Evolutionary conservation across 23 tunicate genomes (phyloP), one percentile per base, ranked within the genome.

Genomic region (Oikopleura dioica): DNA sequence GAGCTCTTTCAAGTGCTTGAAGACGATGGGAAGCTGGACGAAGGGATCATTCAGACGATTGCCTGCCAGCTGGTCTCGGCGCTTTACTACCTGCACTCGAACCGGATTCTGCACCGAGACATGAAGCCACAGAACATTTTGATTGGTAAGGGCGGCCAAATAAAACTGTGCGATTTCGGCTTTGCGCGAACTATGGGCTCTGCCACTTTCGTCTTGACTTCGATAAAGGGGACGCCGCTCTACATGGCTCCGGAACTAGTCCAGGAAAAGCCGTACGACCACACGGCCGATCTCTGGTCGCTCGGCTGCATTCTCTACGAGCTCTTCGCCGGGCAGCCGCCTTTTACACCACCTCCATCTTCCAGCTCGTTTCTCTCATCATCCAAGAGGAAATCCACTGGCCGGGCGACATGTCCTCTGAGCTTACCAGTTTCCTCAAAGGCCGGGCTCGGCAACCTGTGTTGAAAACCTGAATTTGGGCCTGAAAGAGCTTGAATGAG

Each of bases 191-290:
- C 95, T 16, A 87, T 87, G 95, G 83, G 95, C 63, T 80, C 81
- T 59, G 83, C 83, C 82, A 87, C 95, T 0, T 50, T 87, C 1
- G 95, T 87, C 1, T 59, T 87, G 36, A 87, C 95, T 5, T 87
- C 95, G 0, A 87, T 87, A 36, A 87, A 87, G 76, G 95, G 95
- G 1, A 87, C 95, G 37, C 95, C 95, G 16, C 68, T 87, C 78
- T 87, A 87, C 35, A 87, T 87, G 95, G 83, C 95, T 1, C 95
- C 95, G 0, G 95, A 87, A 79, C 78, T 87, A 33, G 95, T 87
- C 55, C 87, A 87, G 76, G 95, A 87, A 63, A 80, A 78, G 59
- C 95, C 95, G 58, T 87, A 87, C 78, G 95, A 87, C 55, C 95
- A 87, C 37, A 87, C 81, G 68, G 95, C 95, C 37, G 95, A 87